Evolutionary conservation across 2,113 vertebrate genomes (phyloP).

Genomic region (Limanda limanda): DNA sequence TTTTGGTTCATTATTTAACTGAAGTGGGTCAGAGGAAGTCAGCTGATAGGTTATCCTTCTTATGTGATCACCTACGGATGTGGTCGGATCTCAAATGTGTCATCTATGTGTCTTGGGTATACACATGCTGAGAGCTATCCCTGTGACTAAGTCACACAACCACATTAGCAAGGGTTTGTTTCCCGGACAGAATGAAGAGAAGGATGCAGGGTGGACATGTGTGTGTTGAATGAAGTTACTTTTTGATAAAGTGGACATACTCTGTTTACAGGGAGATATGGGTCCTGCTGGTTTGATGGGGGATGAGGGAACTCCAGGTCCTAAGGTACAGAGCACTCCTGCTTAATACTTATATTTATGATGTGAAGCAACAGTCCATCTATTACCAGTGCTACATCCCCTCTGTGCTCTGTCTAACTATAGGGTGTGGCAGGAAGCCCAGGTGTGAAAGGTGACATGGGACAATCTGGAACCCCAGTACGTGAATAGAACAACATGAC

Average conservation of each 20-base stretch:
- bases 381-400: not conserved
- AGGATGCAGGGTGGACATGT: not conserved
- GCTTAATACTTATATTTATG: not conserved
- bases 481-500: conserved; percentile 39
- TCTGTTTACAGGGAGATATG: conserved; percentile 78
- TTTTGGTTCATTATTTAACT: too few relatives aligned
- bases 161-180: not conserved
- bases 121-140: too few relatives aligned
- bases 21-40: too few relatives aligned
- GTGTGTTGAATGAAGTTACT: too few relatives aligned
- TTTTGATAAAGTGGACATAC: not conserved
- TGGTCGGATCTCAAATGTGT: too few relatives aligned
- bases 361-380: not conserved
- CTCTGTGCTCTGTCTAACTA: conserved; percentile 7
- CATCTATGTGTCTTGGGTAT: too few relatives aligned
- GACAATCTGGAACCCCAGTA: conserved; percentile 75
- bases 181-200: not conserved
- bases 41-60: too few relatives aligned
- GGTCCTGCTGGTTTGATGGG: conserved; percentile 77
- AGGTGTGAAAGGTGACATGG: conserved; percentile 80
- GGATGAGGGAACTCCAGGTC: conserved; percentile 71
- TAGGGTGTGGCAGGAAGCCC: conserved; percentile 79
- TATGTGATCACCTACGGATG: too few relatives aligned
- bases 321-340: conserved; percentile 63
- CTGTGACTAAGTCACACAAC: too few relatives aligned